Evolutionary conservation across 2,888 invertebrate genomes (phyloP).

Genomic region (Tethea ocularis): DNA sequence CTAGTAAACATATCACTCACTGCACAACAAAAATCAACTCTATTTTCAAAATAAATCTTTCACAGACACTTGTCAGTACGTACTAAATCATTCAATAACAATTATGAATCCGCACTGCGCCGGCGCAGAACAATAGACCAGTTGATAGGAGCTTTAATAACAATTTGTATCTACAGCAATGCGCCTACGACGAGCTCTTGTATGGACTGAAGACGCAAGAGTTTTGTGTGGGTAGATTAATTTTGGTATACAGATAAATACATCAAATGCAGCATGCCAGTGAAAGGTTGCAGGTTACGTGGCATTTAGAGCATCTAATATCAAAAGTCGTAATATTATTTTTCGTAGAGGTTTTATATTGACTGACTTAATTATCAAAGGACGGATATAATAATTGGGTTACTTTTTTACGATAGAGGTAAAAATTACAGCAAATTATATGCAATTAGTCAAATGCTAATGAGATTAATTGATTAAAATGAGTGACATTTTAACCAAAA

Average conservation of each 20-base stretch:
- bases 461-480: no score
- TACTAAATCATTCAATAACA: neutral
- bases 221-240: neutral
- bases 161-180: neutral
- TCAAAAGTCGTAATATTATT: no score
- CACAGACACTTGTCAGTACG: neutral
- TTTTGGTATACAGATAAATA: neutral
- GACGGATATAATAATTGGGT: no score
- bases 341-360: no score
- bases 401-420: no score
- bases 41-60: neutral
- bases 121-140: neutral
- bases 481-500: no score
- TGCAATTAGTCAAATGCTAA: no score
- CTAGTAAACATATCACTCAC: constrained; percentile 14
- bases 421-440: no score
- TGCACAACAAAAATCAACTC: neutral
- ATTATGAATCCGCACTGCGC: neutral
- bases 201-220: constrained; percentile 8
- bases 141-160: neutral
- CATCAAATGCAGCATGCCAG: no score
- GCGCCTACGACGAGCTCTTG: neutral
- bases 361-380: no score
- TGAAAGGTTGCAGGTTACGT: no score
- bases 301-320: neutral